These are phyloP conservation scores for Orthonyx spaldingii DNA, from an alignment of 2,113 vertebrate species.

Conservation along the genomic window DNA sequence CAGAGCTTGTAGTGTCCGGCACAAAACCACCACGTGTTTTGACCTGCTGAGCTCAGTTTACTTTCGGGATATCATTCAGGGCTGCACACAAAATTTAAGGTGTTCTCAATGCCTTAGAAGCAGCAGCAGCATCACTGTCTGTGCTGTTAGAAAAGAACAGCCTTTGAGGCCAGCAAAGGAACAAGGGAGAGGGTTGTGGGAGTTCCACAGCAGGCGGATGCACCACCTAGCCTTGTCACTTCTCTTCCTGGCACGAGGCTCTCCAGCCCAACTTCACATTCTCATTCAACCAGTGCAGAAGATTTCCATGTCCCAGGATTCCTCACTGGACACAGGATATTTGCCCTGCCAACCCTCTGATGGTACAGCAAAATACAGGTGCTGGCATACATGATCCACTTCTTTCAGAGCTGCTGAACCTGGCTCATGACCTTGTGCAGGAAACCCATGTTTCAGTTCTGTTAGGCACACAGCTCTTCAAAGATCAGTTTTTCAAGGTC, in stretches of 20 bases:
- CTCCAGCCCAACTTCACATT: not conserved
- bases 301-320: not conserved
- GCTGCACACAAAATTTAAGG: not conserved
- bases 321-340: not conserved
- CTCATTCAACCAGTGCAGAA: not conserved
- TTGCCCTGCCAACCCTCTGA: not conserved
- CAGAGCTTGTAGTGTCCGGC: not conserved
- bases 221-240: not conserved
- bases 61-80: not conserved
- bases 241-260: not conserved
- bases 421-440: fast-evolving
- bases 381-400: not conserved
- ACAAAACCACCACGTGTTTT: not conserved
- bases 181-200: not conserved
- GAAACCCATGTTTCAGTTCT: not conserved
- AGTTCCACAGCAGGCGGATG: not conserved
- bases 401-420: not conserved
- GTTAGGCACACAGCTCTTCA: not conserved
- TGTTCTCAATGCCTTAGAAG: not conserved
- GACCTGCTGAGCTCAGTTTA: not conserved
- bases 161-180: not conserved
- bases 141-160: not conserved
- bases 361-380: not conserved
- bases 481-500: not conserved
- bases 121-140: not conserved